Conservation (phyloP, 2,797 vertebrate species). For the Gorsachius magnificus region DNA sequence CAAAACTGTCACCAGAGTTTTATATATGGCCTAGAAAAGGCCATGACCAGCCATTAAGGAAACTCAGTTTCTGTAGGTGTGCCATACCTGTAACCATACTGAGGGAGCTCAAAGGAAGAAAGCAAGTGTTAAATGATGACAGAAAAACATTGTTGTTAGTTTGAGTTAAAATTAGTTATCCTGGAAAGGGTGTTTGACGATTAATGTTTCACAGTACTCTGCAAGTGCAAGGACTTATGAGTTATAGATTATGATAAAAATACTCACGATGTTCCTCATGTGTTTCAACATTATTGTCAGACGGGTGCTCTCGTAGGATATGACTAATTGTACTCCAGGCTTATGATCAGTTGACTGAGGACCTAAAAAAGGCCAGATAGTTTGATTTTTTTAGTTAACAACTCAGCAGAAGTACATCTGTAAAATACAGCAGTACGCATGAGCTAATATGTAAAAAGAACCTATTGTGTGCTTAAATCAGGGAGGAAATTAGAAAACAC, state of each 20-base stretch:
- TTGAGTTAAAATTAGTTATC: background rate
- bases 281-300: constrained; percentile 85
- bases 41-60: background rate
- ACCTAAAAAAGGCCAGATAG: background rate
- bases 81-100: background rate
- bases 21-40: background rate
- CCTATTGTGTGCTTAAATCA: background rate
- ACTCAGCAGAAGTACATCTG: background rate
- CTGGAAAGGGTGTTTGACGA: background rate
- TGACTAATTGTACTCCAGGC: constrained; percentile 79
- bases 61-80: background rate
- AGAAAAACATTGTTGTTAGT: background rate
- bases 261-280: constrained; percentile 84
- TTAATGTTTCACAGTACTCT: background rate
- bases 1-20: background rate
- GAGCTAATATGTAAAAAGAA: background rate
- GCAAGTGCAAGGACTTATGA: background rate
- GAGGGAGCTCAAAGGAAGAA: background rate
- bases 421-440: background rate
- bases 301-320: constrained; percentile 69
- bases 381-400: background rate
- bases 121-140: background rate
- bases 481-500: background rate
- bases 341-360: background rate
- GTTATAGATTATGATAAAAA: background rate